Evolutionary conservation across 2,113 vertebrate species (phyloP), one percentile per base, ranked within the genome.

Genomic region (Etheostoma spectabile): DNA sequence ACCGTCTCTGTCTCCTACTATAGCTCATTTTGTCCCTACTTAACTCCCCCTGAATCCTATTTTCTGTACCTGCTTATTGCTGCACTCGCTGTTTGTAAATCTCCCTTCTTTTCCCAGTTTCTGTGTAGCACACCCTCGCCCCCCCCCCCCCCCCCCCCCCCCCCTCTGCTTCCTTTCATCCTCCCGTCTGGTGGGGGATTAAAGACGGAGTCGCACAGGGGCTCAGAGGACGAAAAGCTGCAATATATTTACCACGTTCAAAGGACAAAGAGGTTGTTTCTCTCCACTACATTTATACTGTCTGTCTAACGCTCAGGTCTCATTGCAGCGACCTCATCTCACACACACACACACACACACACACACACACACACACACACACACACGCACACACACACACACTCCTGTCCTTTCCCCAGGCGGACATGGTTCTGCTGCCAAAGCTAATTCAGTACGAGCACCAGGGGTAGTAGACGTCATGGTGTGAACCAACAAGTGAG

Each of bases 251-350:
- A 84, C 81, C 7, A 30, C 53, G 64, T 83, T 74, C n/a, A 73
- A 88, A 93, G 89, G 90, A 90, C 88, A 82, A 86, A 85, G 72
- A 74, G 68, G 79, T 82, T 84, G 33, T 78, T 83, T 83, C 83
- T 78, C 72, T 56, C n/a, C 46, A 56, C 63, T 75, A 77, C 66
- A 88, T 63, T 38, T 38, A 48, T 21, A 81, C 80, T 59, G 30
- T 35, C 66, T 57, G 73, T 53, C 67, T 79, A 70, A 83, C 55
- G 77, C 88, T 67, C 33, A 33, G 79, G 77, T 74, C 72, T 88
- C 71, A 81, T 87, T 42, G 6, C 79, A 45, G 24, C 15, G 53
- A 82, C 71, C 77, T 49, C 53, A 45, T 53, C n/a, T n/a, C 62
- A 74, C 49, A 80, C 57, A 74, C 70, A 79, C 53, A 53, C 30